A percentile compares a stretch with the other conserved stretches of the same genome.
Evolutionary conservation across 2,113 vertebrate genomes (phyloP).

Genomic region (Crotophaga sulcirostris): DNA sequence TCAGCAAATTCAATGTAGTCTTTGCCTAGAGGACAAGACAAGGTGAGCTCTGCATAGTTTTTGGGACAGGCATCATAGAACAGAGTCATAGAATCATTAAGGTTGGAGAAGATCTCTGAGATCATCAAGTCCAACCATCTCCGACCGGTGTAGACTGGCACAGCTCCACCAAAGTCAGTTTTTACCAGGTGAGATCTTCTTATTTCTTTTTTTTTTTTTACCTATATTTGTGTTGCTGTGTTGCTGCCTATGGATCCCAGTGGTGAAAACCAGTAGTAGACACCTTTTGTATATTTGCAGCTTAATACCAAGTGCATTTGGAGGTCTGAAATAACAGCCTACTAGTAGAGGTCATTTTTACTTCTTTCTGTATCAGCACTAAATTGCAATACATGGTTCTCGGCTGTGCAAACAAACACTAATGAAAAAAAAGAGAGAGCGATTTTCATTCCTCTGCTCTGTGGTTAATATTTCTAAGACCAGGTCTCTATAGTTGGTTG

Average conservation of each 20-base stretch:
- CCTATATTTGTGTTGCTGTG: not conserved
- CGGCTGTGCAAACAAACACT: constrained; percentile 6
- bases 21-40: not conserved
- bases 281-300: not conserved
- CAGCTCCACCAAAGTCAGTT: not conserved
- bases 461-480: not conserved
- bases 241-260: not conserved
- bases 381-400: not conserved
- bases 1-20: not conserved
- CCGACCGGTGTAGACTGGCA: not conserved
- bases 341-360: not conserved
- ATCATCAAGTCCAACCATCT: not conserved
- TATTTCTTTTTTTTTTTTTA: not conserved
- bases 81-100: too few species aligned
- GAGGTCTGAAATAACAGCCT: not conserved
- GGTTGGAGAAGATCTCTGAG: too few species aligned
- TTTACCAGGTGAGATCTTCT: not conserved
- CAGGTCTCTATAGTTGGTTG: not conserved
- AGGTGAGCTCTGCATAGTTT: not conserved
- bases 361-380: not conserved
- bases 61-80: not conserved
- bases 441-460: not conserved
- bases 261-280: not conserved
- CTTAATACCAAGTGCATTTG: not conserved
- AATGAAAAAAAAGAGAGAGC: not conserved